A percentile compares a stretch with the other conserved stretches of the same genome.
Evolutionary conservation across 2,113 vertebrate species (phyloP).

Genomic region (human): DNA sequence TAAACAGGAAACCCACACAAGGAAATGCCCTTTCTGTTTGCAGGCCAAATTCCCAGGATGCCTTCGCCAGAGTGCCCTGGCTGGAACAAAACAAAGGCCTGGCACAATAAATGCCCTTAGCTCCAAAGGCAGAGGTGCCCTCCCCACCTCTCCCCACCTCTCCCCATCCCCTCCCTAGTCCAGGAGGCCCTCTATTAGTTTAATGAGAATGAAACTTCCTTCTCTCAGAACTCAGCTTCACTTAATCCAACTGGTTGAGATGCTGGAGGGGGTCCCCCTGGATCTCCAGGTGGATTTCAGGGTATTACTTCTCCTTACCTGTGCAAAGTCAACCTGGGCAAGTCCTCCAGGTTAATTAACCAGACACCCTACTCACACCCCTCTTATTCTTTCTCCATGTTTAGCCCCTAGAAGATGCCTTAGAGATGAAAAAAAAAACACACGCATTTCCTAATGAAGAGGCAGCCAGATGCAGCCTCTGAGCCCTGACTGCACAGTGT

Average conservation of each 20-base stretch:
- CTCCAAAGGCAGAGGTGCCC: not conserved
- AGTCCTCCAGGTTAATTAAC: not conserved
- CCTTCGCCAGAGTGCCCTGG: slow-evolving; percentile 54
- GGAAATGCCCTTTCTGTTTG: slow-evolving; percentile 77
- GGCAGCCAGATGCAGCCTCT: not conserved
- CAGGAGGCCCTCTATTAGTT: not conserved
- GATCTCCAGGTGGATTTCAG: not conserved
- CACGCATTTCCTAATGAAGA: not conserved
- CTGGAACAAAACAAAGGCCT: slow-evolving; percentile 62
- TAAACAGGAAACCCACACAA: slow-evolving; percentile 79
- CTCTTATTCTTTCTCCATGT: not conserved
- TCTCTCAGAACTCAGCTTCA: not conserved
- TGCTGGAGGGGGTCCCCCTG: accelerated
- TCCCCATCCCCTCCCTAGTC: not conserved
- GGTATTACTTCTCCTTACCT: not conserved
- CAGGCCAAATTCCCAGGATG: slow-evolving; percentile 76
- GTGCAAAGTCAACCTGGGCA: not conserved
- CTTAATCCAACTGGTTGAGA: not conserved
- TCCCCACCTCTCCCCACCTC: not conserved
- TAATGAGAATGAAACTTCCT: not conserved
- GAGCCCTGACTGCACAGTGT: not conserved
- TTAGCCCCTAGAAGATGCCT: not conserved
- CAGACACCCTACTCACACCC: not conserved
- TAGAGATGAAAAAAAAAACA: not conserved
- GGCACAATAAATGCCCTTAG: slow-evolving; percentile 17